phyloP scores from a whole-genome alignment of 2,113 vertebrate genomes.

The Ammodytes dubius region DNA sequence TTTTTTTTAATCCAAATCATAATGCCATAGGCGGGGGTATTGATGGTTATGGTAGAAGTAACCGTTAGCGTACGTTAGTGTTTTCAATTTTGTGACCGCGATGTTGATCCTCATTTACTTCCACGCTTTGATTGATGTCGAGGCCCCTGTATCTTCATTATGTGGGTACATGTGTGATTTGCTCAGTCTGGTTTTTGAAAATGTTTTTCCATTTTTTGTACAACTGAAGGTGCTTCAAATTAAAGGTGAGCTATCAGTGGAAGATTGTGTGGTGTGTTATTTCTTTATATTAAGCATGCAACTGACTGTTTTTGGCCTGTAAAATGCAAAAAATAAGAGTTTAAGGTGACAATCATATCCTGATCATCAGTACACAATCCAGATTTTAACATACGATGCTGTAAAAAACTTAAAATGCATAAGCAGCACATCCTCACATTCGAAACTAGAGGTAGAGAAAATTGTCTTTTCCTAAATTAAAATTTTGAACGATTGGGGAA shows the following conservation, averaged over 20 bases:
- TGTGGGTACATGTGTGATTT: constrained; percentile 43
- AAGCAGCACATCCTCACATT: neutral
- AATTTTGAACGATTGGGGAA: too few species aligned
- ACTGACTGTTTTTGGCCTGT: neutral
- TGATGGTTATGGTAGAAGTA: constrained; percentile 9
- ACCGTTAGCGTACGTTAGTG: constrained; percentile 2
- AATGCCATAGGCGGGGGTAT: neutral
- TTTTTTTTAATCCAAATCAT: constrained; percentile 5
- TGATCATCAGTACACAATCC: neutral
- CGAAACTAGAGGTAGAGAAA: neutral
- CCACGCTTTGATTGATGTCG: constrained; percentile 37
- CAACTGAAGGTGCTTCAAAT: constrained; percentile 66
- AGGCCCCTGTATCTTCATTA: constrained; percentile 13
- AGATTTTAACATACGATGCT: neutral
- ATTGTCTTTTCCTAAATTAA: too few species aligned
- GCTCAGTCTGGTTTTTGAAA: constrained; percentile 33
- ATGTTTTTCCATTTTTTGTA: constrained; percentile 66
- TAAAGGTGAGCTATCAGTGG: constrained; percentile 63
- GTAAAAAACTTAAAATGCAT: too few species aligned
- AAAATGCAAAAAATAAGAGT: neutral
- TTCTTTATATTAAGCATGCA: neutral
- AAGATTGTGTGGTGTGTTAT: constrained; percentile 4
- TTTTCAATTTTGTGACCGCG: constrained; percentile 42
- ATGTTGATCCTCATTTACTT: constrained; percentile 29
- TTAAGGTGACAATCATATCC: too few species aligned